These are phyloP conservation scores for Thecophora atra DNA, from an alignment of 2,888 invertebrate species.

Conservation along the genomic window DNA sequence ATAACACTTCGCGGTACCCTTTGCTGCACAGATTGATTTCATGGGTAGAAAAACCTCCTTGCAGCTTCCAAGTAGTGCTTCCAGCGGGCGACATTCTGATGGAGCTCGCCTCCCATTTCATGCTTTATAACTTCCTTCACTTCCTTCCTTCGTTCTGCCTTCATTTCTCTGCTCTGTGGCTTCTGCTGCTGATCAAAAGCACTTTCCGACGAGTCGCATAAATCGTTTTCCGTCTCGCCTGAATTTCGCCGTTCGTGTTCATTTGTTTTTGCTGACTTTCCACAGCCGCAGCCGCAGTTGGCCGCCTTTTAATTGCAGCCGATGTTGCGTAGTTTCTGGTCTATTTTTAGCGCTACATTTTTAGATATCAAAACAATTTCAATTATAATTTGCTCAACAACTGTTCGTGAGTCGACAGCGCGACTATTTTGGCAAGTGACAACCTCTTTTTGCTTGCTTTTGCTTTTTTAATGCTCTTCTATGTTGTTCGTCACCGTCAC, in stretches of 20 bases:
- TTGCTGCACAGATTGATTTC: too few relatives aligned
- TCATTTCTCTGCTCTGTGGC: too few relatives aligned
- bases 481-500: background rate
- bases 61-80: too few relatives aligned
- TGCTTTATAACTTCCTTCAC: too few relatives aligned
- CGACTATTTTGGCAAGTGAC: background rate
- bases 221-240: background rate
- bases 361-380: constrained; percentile 15
- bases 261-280: background rate
- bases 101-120: too few relatives aligned
- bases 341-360: constrained; percentile 23
- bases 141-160: too few relatives aligned
- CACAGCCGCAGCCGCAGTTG: background rate
- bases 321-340: constrained; percentile 30
- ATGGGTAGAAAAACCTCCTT: too few relatives aligned
- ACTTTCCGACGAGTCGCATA: background rate
- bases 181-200: too few relatives aligned
- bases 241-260: background rate
- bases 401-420: background rate
- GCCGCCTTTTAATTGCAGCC: constrained; percentile 23
- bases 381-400: background rate
- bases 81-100: too few relatives aligned
- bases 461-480: too few relatives aligned
- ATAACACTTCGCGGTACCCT: too few relatives aligned
- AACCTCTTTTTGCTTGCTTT: too few relatives aligned